Evolutionary conservation across 2,888 invertebrate species (phyloP), one percentile per base, ranked within the genome.

Genomic region (Deilephila elpenor): DNA sequence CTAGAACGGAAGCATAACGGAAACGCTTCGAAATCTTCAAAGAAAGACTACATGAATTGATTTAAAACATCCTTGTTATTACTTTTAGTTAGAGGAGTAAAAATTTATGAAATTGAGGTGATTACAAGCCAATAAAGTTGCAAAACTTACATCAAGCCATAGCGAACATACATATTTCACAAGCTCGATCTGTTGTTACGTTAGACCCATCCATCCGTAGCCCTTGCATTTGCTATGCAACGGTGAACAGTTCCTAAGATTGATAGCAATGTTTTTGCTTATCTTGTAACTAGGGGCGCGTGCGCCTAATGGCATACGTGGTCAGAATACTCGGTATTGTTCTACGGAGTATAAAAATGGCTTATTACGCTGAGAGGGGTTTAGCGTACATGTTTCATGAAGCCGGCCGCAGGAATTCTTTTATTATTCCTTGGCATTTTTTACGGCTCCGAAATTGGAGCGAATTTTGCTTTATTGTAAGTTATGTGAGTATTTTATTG

Each of bases 201-300:
- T 34, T 44, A 3, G 44, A 51, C 4, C 51, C 74, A 83, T 71
- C 80, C 76, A 78, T 78, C 78, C 82, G 73, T 79, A 70, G 74
- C 79, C 34, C 44, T 74, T 78, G 78, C 75, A 77, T 81, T 78
- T 77, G 74, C 80, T 81, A 78, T 74, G 79, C 79, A 81, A 79
- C 79, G 75, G 74, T 71, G 75, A 77, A 78, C 78, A 74, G 75
- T 77, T 64, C 70, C 51, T 71, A 72, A 82, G 79, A 82, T 79
- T 80, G 78, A 82, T 80, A 76, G 11, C 79, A 76, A 76, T 74
- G 78, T 85, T 83, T 84, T 83, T 84, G 73, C 74, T 74, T 70
- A 71, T 74, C 61, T 67, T 62, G 74, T 72, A 74, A 73, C 73
- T 71, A 74, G 72, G 75, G 74, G 73, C 75, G 74, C 74, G 70